Evolutionary conservation across 2,888 invertebrate genomes (phyloP).

Genomic region (Diaperis boleti): DNA sequence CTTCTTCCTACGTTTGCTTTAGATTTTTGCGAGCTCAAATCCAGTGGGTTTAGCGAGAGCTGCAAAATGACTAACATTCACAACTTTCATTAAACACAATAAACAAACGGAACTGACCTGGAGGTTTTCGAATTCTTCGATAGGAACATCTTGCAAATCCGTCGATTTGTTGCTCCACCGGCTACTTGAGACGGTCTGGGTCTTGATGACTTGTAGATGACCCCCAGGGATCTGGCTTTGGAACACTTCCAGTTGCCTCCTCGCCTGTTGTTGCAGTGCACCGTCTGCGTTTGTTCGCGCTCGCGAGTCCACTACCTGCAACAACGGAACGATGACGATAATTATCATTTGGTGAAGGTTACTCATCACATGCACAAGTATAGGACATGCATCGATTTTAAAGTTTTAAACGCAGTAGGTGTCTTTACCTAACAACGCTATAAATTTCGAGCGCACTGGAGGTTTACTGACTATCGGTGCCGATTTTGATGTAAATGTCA

Average conservation of each 20-base stretch:
- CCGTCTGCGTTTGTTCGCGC: constrained; percentile 69
- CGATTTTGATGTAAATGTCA: constrained; percentile 33
- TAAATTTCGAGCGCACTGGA: constrained; percentile 8
- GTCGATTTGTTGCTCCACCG: constrained; percentile 53
- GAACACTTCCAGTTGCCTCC: constrained; percentile 76
- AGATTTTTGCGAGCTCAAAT: constrained; percentile 68
- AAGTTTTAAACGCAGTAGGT: constrained; percentile 16
- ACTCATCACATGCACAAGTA: constrained; percentile 49
- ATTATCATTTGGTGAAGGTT: constrained; percentile 55
- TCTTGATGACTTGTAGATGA: constrained; percentile 78
- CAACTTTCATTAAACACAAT: constrained; percentile 29
- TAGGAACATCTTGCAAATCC: constrained; percentile 5
- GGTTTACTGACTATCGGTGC: not conserved
- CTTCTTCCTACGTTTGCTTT: constrained; percentile 68
- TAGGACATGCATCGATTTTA: constrained; percentile 35
- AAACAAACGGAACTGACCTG: constrained; percentile 55
- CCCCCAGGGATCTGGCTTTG: constrained; percentile 77
- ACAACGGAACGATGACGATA: constrained; percentile 47
- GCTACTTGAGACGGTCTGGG: constrained; percentile 67
- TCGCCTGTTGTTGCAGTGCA: constrained; percentile 68
- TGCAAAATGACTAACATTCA: constrained; percentile 55
- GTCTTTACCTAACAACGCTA: constrained; percentile 1
- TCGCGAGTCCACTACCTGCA: constrained; percentile 70
- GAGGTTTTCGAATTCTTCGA: constrained; percentile 61
- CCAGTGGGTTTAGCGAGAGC: constrained; percentile 67